Base-by-base conservation (phyloP, 2,797 vertebrate genomes). In the Oryzias sinensis region DNA sequence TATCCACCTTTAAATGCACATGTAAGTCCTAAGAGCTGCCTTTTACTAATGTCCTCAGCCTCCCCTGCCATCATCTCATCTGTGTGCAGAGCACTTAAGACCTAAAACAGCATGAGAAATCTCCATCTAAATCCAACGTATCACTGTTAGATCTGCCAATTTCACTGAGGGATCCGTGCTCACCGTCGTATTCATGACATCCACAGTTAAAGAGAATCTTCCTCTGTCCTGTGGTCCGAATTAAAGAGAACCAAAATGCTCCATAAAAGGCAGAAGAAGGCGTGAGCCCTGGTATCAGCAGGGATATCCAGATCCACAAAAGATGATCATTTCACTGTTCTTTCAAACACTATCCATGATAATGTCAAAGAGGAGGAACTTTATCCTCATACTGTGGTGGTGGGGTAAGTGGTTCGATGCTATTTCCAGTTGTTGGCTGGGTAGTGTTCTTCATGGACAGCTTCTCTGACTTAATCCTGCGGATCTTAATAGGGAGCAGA, bases 401-500 rank as follows among this genome's bases (percentile, higher is more conserved):
- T 0, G 97, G 97, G 0, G 97, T 98, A 8, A 99, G 87, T 0
- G 97, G 97, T 70, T 98, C 97, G 18, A 98, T 92, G 0, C 92
- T 94, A 15, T 92, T 59, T 0, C 87, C 92, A 0, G 61, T 25
- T 0, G 80, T 47, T n/a, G 80, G 74, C 18, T 86, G 92, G 20
- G 90, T 66, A 5, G 89, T 54, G 49, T 89, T 93, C 77, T 95
- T 97, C 65, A 94, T 85, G 76, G 92, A 93, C 33, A 96, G 81
- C 79, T 97, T 98, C 70, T 99, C 97, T 0, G 96, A 98, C 77
- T 96, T 96, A 75, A 97, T 97, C 79, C 96, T 92, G 8, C 96
- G 92, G 8, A 97, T 90, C 81, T 94, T 96, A 43, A 97, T 90
- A 0, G 96, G 94, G 33, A 94, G 93, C 47, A 97, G 92, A 65